Base-by-base conservation (phyloP, 2,113 vertebrate species). In the Ascaphus truei region DNA sequence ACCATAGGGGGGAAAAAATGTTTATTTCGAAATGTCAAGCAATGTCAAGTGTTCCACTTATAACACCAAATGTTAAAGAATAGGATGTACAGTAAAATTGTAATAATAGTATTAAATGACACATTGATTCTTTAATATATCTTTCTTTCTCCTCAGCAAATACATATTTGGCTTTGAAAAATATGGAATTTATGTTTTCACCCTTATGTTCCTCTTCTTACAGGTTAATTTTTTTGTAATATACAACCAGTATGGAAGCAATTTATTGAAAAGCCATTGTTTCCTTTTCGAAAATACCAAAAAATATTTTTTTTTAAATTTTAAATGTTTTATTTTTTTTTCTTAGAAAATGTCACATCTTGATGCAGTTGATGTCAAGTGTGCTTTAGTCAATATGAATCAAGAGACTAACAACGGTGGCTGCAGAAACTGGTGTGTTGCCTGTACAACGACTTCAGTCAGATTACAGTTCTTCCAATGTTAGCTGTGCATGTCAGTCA, bases 1-100 rank as follows among this genome's bases (percentile, higher is more conserved):
- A 92, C 87, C 86, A 88, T 88, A 93, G 85, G 85, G 47, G 39
- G 36, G 57, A 68, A 47, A 94, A 93, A 93, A 86, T 85, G 87
- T 92, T 91, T 90, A 93, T 92, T 92, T 91, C 90, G 90, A 93
- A n/a, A 94, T 93, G 91, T 92, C 89, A 92, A 97, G 91, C 94
- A 92, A 92, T 83, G 90, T 87, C 92, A 93, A 92, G 90, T 92
- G 93, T 84, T 88, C 93, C 90, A 83, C 92, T 95, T 94, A 90
- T 91, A 94, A 97, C 94, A 99, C 89, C 93, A 92, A 94, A 94
- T 92, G 92, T 93, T 95, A 95, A 95, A 93, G 92, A 92, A 94
- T 91, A 95, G 91, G 90, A 89, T 93, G 91, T 91, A 97, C 93
- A 94, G 90, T 90, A 93, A 93, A 90, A 85, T 89, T 93, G 93